Conservation (phyloP, 2,797 vertebrate species). For the Eurystomus glaucurus region DNA sequence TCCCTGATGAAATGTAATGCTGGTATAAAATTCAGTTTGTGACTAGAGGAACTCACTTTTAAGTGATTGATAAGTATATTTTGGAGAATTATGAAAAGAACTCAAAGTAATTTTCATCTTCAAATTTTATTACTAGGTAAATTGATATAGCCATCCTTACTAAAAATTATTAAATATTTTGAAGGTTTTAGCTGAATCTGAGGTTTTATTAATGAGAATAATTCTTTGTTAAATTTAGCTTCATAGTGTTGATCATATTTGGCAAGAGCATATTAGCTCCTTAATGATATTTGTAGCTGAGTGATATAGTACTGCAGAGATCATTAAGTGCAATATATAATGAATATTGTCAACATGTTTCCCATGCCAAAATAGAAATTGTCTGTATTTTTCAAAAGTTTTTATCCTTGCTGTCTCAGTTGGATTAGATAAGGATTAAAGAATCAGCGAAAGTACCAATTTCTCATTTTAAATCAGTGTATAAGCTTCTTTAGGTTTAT, state of each 20-base stretch:
- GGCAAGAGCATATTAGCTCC: not conserved
- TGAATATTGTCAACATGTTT: not conserved
- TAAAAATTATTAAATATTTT: not conserved
- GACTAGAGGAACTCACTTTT: not conserved
- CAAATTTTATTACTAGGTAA: not conserved
- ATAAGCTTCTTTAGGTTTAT: not conserved
- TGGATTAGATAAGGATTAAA: not conserved
- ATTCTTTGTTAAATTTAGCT: not conserved
- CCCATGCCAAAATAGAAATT: not conserved
- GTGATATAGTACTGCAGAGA: not conserved
- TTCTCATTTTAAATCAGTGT: not conserved
- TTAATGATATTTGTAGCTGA: not conserved
- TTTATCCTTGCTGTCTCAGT: not conserved
- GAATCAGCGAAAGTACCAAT: not conserved
- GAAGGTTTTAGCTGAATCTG: rapidly evolving
- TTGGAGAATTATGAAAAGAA: not conserved
- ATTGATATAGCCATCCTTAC: rapidly evolving
- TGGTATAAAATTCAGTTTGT: not conserved
- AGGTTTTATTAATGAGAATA: too few species aligned
- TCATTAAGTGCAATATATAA: not conserved
- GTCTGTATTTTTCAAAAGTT: not conserved
- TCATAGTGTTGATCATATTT: not conserved
- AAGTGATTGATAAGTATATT: not conserved
- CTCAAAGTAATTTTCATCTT: not conserved
- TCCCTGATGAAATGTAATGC: not conserved